Conservation (phyloP, 2,113 vertebrate species). For the Barbus barbus region DNA sequence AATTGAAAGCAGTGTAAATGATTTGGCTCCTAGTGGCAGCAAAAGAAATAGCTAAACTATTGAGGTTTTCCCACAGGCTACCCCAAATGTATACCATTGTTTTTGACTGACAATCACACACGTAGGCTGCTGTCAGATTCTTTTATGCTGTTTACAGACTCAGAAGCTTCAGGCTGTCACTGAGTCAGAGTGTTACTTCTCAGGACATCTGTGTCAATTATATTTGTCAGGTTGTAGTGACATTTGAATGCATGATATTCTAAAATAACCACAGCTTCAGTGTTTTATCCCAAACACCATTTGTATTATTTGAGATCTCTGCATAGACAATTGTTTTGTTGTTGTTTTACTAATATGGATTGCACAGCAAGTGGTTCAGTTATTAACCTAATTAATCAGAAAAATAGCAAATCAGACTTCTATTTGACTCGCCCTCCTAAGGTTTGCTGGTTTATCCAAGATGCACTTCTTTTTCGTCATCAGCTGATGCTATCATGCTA, state of each 20-base stretch:
- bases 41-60: not conserved
- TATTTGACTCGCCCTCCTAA: not conserved
- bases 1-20: not conserved
- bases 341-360: not conserved
- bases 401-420: not conserved
- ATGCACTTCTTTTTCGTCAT: not conserved
- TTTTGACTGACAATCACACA: not conserved
- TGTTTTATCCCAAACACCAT: not conserved
- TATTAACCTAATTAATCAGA: conserved; percentile 41
- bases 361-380: conserved; percentile 24
- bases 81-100: not conserved
- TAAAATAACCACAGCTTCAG: not conserved
- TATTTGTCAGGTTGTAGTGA: not conserved
- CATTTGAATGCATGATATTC: not conserved
- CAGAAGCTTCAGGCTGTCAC: not conserved
- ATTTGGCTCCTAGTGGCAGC: not conserved
- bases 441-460: not conserved
- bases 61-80: not conserved
- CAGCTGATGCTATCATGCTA: conserved; percentile 28
- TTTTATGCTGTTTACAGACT: not conserved
- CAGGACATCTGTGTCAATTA: conserved; percentile 7
- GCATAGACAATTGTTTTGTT: conserved; percentile 8
- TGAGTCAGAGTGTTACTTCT: not conserved
- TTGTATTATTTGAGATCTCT: not conserved
- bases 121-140: conserved; percentile 6